These are phyloP conservation scores for Zaprionus capensis DNA, from an alignment of 1,140 invertebrate species.

Conservation along the genomic window DNA sequence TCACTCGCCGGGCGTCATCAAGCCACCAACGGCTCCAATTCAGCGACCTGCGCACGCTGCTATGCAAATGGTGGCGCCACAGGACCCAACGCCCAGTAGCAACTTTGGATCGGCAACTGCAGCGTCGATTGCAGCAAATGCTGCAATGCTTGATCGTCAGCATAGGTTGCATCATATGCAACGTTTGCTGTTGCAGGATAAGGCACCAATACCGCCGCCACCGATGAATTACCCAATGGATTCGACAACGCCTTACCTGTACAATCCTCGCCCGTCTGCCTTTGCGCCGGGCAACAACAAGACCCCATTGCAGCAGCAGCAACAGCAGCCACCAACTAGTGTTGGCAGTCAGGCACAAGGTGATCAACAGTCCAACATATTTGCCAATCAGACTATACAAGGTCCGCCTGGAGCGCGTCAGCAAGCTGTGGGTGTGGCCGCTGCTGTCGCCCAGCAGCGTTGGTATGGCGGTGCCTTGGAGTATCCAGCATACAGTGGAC, in stretches of 20 bases:
- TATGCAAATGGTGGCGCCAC: slow-evolving; percentile 44
- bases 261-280: slow-evolving; percentile 52
- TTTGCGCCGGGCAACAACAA: slow-evolving; percentile 65
- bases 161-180: slow-evolving; percentile 20
- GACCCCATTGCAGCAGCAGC: slow-evolving; percentile 37
- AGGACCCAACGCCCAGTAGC: slow-evolving; percentile 35
- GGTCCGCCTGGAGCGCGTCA: slow-evolving; percentile 34
- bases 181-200: slow-evolving; percentile 52
- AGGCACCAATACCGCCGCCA: slow-evolving; percentile 43
- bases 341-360: slow-evolving; percentile 29
- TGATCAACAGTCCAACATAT: slow-evolving; percentile 59
- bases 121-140: slow-evolving; percentile 1
- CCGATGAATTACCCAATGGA: slow-evolving; percentile 61
- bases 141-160: background rate
- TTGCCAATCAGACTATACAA: slow-evolving; percentile 59
- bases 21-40: slow-evolving; percentile 71
- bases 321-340: slow-evolving; percentile 12
- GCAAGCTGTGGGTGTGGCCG: slow-evolving; percentile 39
- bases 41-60: slow-evolving; percentile 59
- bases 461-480: slow-evolving; percentile 76
- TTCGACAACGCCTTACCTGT: slow-evolving; percentile 45
- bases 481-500: slow-evolving; percentile 67
- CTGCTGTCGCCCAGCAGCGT: slow-evolving; percentile 53
- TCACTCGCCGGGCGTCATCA: slow-evolving; percentile 84
- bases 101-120: slow-evolving; percentile 59